Base-by-base conservation (phyloP, 2,113 vertebrate genomes). In the Platichthys stellatus region DNA sequence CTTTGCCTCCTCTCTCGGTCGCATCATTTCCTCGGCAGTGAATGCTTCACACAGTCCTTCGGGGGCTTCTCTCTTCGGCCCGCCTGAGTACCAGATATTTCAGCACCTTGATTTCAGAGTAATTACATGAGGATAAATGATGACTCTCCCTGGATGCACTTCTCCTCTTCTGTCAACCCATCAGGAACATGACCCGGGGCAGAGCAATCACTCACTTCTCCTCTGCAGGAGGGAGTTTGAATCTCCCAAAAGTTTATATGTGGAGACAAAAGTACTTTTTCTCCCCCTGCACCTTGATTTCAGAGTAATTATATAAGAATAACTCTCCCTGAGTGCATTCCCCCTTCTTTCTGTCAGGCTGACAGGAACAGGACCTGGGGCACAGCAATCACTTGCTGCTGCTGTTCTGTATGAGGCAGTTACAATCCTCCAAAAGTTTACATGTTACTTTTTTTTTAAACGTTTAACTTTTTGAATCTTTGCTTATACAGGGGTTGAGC, bases 81-180 rank as follows among this genome's bases (percentile, higher is more conserved):
- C 76, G 79, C 78, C 82, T 23, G 65, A 84, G 70, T 62, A 74
- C 72, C 14, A 86, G 82, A 88, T 88, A 83, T 85, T 86, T 85
- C 82, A 81, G 78, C 77, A 87, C 87, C 85, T 90, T 90, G 89
- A 92, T 88, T 91, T 86, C 80, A 71, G 78, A 83, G 83, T 92
- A 90, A 92, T 92, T 92, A 86, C 82, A 74, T 58, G 47, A 76
- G 84, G 88, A 90, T 88, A 92, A 92, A 88, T 89, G 85, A 90
- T 90, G 87, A 88, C 80, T 90, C 82, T 84, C 82, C 74, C 70
- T 80, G 70, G 81, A 81, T 82, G 89, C 80, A 65, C 74, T 80
- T 74, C 63, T 74, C 74, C 66, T 69, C 62, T 54, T 77, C 77
- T 74, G 76, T 85, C 78, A 85, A 51, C 64, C 84, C 77, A 75